phyloP scores from a whole-genome alignment of 2,888 invertebrate genomes.

The Zaprionus bogoriensis region DNA sequence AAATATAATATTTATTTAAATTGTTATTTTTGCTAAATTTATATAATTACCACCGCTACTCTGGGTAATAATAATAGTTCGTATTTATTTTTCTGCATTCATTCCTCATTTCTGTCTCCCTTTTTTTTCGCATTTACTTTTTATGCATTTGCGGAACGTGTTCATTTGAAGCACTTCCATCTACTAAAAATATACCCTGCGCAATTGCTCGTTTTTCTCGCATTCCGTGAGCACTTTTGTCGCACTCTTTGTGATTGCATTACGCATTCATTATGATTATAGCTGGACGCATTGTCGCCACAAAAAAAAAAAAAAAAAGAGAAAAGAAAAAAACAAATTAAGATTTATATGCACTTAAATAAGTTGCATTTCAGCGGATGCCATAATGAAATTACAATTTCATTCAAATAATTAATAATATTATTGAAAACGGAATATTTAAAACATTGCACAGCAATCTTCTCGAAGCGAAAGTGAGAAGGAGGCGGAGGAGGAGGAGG shows the following conservation, averaged over 20 bases:
- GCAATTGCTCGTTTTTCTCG: background rate
- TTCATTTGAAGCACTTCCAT: background rate
- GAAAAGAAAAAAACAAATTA: conserved; percentile 54
- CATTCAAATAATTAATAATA: conserved; percentile 42
- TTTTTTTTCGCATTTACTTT: background rate
- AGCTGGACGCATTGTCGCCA: conserved; percentile 16
- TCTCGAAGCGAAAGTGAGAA: background rate
- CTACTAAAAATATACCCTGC: background rate
- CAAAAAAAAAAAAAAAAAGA: too few relatives aligned
- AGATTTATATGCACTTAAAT: conserved; percentile 61
- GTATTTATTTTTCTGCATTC: too few relatives aligned
- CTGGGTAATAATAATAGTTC: too few relatives aligned
- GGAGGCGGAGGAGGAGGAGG: background rate
- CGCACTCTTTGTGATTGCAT: conserved; percentile 13
- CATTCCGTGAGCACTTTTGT: background rate
- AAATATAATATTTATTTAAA: too few relatives aligned
- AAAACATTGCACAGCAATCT: conserved; percentile 20
- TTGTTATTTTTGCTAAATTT: too few relatives aligned
- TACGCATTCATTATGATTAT: conserved; percentile 1
- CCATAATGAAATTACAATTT: conserved; percentile 60
- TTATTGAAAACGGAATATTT: conserved; percentile 49
- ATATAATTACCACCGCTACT: too few relatives aligned
- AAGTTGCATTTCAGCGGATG: conserved; percentile 46
- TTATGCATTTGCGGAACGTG: background rate
- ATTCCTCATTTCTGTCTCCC: background rate